Evolutionary conservation across 2,888 invertebrate species (phyloP).

Genomic region (Lamellibrachia satsuma): DNA sequence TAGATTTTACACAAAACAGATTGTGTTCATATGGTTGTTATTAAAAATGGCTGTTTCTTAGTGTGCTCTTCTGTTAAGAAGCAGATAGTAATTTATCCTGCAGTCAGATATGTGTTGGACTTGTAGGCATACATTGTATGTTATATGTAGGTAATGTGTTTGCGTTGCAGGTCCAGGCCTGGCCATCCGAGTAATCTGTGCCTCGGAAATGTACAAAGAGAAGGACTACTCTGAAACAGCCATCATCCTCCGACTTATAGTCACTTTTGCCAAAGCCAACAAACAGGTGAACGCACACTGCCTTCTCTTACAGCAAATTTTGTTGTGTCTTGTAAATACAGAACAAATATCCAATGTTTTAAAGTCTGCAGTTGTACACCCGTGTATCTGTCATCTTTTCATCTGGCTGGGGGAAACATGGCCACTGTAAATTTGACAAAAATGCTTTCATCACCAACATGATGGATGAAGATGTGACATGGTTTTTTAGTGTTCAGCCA

Average conservation of each 20-base stretch:
- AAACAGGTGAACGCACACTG: constrained; percentile 72
- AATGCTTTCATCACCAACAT: neutral
- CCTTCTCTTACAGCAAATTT: neutral
- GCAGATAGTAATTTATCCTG: too few relatives aligned
- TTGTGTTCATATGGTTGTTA: constrained; percentile 14
- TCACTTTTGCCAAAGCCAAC: constrained; percentile 81
- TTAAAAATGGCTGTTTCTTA: neutral
- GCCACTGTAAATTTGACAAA: too few relatives aligned
- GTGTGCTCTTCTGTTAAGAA: neutral
- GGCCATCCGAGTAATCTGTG: constrained; percentile 94
- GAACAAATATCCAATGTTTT: neutral
- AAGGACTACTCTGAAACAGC: constrained; percentile 91
- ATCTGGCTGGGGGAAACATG: neutral
- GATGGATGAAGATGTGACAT: neutral
- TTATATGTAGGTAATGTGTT: neutral
- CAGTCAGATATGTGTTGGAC: neutral
- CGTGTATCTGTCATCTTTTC: too few relatives aligned
- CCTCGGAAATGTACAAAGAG: constrained; percentile 93
- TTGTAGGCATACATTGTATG: too few relatives aligned
- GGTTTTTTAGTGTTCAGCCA: neutral
- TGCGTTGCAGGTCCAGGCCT: constrained; percentile 81
- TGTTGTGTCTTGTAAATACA: neutral
- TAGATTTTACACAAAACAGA: neutral
- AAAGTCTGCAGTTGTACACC: neutral
- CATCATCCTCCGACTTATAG: constrained; percentile 86